phyloP scores from a whole-genome alignment of 2,113 vertebrate species.

The Halcyon senegalensis region DNA sequence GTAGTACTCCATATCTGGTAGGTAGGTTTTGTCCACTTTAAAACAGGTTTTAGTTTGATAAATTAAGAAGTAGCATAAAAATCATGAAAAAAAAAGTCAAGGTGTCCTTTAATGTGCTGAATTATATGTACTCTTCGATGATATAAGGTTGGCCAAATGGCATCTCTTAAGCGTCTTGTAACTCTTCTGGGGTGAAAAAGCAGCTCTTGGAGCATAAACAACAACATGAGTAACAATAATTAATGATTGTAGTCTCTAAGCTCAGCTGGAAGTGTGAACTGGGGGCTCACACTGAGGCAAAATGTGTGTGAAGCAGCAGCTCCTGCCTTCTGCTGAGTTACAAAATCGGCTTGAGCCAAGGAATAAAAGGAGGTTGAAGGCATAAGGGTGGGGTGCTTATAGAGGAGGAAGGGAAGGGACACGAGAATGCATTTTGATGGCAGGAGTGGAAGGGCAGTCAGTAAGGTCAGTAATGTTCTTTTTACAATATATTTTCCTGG shows the following conservation, averaged over 20 bases:
- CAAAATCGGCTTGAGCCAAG: slow-evolving; percentile 5
- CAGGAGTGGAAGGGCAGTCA: neutral
- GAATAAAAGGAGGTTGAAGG: slow-evolving; percentile 15
- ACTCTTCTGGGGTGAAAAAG: slow-evolving; percentile 42
- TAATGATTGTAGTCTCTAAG: slow-evolving; percentile 32
- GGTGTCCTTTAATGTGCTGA: neutral
- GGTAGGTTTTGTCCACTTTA: neutral
- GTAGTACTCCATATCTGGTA: neutral
- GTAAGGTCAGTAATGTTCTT: neutral
- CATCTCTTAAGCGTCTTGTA: slow-evolving; percentile 6
- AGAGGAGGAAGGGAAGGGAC: neutral
- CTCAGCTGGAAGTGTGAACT: slow-evolving; percentile 53
- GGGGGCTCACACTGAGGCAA: slow-evolving; percentile 26
- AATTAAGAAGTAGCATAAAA: neutral
- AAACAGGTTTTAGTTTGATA: neutral
- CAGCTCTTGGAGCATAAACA: slow-evolving; percentile 56
- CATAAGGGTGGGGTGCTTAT: neutral
- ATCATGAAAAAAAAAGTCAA: neutral
- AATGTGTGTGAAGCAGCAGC: slow-evolving; percentile 67
- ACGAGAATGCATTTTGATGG: neutral
- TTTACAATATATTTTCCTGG: neutral
- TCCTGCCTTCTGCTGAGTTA: slow-evolving; percentile 64
- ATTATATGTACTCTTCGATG: neutral
- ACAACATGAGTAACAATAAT: slow-evolving; percentile 48
- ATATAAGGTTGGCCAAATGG: neutral